A percentile compares a stretch with the other conserved stretches of the same genome.
phyloP scores from a whole-genome alignment of 1,140 invertebrate species.

The Chrysomallon squamiferum region DNA sequence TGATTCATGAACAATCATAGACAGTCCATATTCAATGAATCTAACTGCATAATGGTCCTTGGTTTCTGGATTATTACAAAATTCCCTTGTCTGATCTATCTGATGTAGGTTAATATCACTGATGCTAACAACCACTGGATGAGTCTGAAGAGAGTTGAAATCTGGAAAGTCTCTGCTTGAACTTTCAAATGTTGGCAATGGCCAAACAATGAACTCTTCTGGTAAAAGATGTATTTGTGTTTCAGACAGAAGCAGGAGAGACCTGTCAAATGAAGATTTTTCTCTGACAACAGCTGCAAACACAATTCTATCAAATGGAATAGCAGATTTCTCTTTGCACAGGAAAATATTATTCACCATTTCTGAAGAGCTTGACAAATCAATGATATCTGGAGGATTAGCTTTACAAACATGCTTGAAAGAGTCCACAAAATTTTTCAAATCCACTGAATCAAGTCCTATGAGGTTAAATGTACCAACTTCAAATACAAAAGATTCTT shows the following conservation, averaged over 20 bases:
- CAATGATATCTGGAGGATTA: conserved; percentile 29
- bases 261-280: conserved; percentile 8
- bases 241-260: conserved; percentile 47
- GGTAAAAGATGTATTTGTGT: conserved; percentile 49
- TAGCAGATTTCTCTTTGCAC: conserved; percentile 33
- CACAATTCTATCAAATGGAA: conserved; percentile 43
- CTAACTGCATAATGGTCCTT: conserved; percentile 6
- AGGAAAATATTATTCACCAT: conserved; percentile 39
- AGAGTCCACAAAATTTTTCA: conserved; percentile 43
- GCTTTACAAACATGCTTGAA: conserved; percentile 12
- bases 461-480: conserved; percentile 53
- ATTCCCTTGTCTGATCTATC: not conserved
- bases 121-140: conserved; percentile 51
- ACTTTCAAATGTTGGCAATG: conserved; percentile 43
- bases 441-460: conserved; percentile 34
- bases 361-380: conserved; percentile 41
- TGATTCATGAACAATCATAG: conserved; percentile 43
- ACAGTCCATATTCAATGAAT: conserved; percentile 35
- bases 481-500: conserved; percentile 56
- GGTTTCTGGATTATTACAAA: not conserved
- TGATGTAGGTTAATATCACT: conserved; percentile 46
- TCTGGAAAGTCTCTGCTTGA: conserved; percentile 25
- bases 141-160: conserved; percentile 41
- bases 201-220: conserved; percentile 40
- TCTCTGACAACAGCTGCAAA: conserved; percentile 29